Evolutionary conservation across 2,888 invertebrate species (phyloP), one percentile per base, ranked within the genome.

Genomic region (Geophilus truncorum): DNA sequence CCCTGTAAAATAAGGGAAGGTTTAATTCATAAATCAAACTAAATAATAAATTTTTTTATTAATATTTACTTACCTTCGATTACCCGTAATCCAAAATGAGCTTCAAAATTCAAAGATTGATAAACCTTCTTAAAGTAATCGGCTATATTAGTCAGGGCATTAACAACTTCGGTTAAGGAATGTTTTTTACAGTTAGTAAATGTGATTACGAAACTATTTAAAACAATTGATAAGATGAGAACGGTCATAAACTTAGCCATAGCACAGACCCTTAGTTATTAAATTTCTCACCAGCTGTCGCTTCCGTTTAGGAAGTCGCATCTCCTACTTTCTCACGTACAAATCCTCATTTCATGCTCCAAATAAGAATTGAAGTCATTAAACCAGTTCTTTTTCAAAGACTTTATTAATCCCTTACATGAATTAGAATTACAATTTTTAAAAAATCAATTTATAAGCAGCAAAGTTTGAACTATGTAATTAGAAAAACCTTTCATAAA

Each of bases 71-170:
- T 25, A 81, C 82, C 82, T 76, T 82, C 81, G 12, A 82, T 77
- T 7, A 81, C 76, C n/a, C 82, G 62, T 15, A 82, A 51, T 21
- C 82, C 82, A 40, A 82, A 81, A 25, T 82, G 81, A 21, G 51
- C 78, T 21, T 78, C 81, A 28, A 82, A 34, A 18, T 34, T 80
- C 45, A 80, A 34, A 21, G 18, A 30, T 75, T 81, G 81, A 70
- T 81, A 81, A 75, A 78, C 78, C 28, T 80, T 80, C 32, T 32
- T 81, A 45, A 70, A 80, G 45, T 80, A 82, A n/a, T 77, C 75
- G 5, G 81, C 30, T 34, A 82, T 12, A 32, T 82, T 82, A 18
- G 9, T 18, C 7, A 82, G n/a, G 7, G 78, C 28, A 45, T 79
- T 28, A n/a, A 79, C 10, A 4, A 36, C 79, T n/a, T 79, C 57